Base-by-base conservation (phyloP, 2,113 vertebrate species). In the Alligator mississippiensis region DNA sequence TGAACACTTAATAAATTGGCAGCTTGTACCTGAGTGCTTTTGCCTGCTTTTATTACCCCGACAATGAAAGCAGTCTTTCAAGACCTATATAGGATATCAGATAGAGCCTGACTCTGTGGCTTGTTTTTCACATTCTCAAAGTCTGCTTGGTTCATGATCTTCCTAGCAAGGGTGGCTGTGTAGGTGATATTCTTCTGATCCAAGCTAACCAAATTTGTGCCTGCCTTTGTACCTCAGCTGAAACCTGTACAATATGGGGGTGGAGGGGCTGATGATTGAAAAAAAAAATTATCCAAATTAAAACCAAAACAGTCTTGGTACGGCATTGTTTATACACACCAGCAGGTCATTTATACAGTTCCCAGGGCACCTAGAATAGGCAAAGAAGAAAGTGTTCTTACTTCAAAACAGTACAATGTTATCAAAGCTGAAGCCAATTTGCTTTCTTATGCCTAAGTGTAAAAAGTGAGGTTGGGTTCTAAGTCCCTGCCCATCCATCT, bases 11-110 rank as follows among this genome's bases (percentile, higher is more conserved):
- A 4, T 25, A 74, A 24, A 70, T n/a, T 19, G 21, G 34, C 24
- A 21, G 70, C 47, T 74, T 74, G 22, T 74, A 13, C 34, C 21
- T 12, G 47, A 25, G 47, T 74, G 38, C 70, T 47, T 81, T 72
- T 21, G 55, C 81, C 55, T 28, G 60, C 11, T 92, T 95, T 95
- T 75, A 16, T 24, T 63, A 74, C 78, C 72, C 72, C 80, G 57
- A 82, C 68, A 54, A 60, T 89, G 77, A 66, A 89, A 94, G 72
- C 22, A 72, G 86, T 13, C 79, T 91, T 90, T 93, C 25, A 59
- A 24, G 55, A 62, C n/a, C 11, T 47, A 94, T 84, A 58, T 61
- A 27, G 14, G 64, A 18, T 62, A 77, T 68, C 77, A 59, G 58
- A 82, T 82, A n/a, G 25, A 83, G 77, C 5, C 22, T 18, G 3